A percentile compares a stretch with the other conserved stretches of the same genome.
Conservation (phyloP, 2,797 vertebrate species). For the Choloepus didactylus region DNA sequence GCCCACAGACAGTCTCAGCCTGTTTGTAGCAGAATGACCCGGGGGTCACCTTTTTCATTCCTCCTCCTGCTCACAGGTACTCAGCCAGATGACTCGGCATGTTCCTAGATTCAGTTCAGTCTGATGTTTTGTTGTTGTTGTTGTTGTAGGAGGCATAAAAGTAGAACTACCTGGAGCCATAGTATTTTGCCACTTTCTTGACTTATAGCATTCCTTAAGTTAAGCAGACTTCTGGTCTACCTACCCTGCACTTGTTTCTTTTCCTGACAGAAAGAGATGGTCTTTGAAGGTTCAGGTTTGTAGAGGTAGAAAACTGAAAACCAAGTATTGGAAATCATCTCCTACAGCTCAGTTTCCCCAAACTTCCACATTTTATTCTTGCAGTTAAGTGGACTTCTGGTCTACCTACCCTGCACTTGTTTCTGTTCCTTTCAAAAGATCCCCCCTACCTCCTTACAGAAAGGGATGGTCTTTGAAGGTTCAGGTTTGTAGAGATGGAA, state of each 20-base stretch:
- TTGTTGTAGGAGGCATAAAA: neutral
- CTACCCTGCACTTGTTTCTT: neutral
- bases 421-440: no score
- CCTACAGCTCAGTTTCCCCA: neutral
- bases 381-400: neutral
- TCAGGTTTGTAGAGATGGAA: neutral
- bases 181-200: no score
- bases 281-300: constrained; percentile 13
- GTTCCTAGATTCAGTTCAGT: neutral
- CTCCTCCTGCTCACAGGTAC: neutral
- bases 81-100: neutral
- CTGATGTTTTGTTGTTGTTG: neutral
- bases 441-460: neutral
- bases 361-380: neutral
- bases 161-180: neutral
- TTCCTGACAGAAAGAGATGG: neutral
- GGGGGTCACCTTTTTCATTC: neutral
- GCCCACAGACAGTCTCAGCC: neutral
- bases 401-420: neutral
- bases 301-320: neutral
- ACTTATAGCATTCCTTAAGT: neutral
- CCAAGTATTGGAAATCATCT: neutral
- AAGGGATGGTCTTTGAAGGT: neutral
- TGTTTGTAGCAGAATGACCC: constrained; percentile 30
- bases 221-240: constrained; percentile 2